These are phyloP conservation scores for Procambarus virginalis DNA, from an alignment of 1,140 invertebrate species.

Conservation along the genomic window DNA sequence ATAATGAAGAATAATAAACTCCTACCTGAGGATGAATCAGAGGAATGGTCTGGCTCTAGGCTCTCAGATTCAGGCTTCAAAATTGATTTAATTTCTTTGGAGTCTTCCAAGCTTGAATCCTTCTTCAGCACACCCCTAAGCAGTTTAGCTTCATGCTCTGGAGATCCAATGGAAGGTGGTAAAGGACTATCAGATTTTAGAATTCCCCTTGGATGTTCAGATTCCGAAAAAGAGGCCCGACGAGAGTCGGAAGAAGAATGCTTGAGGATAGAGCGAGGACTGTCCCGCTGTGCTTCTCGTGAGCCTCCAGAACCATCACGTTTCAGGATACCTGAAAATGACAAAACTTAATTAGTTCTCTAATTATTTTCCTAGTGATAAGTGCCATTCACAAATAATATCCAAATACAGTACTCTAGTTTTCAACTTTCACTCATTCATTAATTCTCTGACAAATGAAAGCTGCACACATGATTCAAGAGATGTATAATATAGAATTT, in stretches of 20 bases:
- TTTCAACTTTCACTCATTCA: too few species aligned
- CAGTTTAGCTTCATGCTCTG: conserved; percentile 55
- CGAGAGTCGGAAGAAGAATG: conserved; percentile 49
- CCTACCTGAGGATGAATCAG: conserved; percentile 69
- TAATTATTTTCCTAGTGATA: neutral
- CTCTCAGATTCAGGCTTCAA: conserved; percentile 70
- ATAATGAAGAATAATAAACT: neutral
- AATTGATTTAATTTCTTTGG: conserved; percentile 67
- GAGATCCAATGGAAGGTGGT: conserved; percentile 50
- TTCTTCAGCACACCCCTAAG: conserved; percentile 72
- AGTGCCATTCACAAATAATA: too few species aligned
- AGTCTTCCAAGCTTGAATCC: conserved; percentile 69
- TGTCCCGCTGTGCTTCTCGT: conserved; percentile 45
- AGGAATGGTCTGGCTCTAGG: conserved; percentile 64
- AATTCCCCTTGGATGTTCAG: conserved; percentile 47
- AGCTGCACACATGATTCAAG: too few species aligned
- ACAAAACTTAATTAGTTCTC: neutral
- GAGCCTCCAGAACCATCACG: conserved; percentile 63
- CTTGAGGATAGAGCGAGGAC: conserved; percentile 66
- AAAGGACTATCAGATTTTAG: conserved; percentile 51
- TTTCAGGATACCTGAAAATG: conserved; percentile 72
- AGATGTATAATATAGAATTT: too few species aligned
- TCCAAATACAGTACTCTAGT: too few species aligned
- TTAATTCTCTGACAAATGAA: too few species aligned
- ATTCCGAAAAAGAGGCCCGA: conserved; percentile 58